Evolutionary conservation across 1,140 invertebrate genomes (phyloP), one percentile per base, ranked within the genome.

Genomic region (Pseudomyrmex concolor): DNA sequence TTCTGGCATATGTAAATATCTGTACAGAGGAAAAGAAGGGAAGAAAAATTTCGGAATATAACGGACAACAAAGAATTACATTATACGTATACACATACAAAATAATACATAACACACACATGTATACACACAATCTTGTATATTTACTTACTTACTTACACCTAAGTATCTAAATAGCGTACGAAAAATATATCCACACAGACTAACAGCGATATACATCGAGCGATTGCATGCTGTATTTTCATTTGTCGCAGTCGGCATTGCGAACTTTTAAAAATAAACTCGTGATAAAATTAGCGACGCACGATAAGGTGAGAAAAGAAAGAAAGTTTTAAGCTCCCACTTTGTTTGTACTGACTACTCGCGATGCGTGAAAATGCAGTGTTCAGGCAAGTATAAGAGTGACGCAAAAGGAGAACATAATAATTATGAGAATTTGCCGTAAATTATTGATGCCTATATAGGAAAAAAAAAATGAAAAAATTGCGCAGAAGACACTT

Each of bases 101-200:
- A 90, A 81, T 0, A 91, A 89, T 76, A 88, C 55, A 72, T 62
- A 22, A 43, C 1, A 43, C 67, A 87, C 70, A 90, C 86, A 66
- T 34, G 15, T 34, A 67, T 22, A 66, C 76, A 84, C 77, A 84
- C 77, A 84, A 89, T 89, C 89, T 91, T 93, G 92, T 93, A 93
- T 92, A 93, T 92, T 92, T 92, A 92, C 88, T 91, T 91, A 92
- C 88, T 91, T 91, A 93, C 91, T 34, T 88, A 89, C 91, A 93
- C 90, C 93, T 93, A 93, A 93, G 57, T 88, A 80, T 88, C 72
- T 88, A 85, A 34, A 83, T 88, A 88, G 84, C 83, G 62, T 84
- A 80, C 50, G 74, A 84, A 34, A 34, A 34, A 80, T 88, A 88
- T 88, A 88, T 71, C 45, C 60, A 88, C 67, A 76, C 83, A 70